A percentile compares a stretch with the other conserved stretches of the same genome.
Conservation (phyloP, 2,797 vertebrate species). For the Mormyrus proboscirostris region DNA sequence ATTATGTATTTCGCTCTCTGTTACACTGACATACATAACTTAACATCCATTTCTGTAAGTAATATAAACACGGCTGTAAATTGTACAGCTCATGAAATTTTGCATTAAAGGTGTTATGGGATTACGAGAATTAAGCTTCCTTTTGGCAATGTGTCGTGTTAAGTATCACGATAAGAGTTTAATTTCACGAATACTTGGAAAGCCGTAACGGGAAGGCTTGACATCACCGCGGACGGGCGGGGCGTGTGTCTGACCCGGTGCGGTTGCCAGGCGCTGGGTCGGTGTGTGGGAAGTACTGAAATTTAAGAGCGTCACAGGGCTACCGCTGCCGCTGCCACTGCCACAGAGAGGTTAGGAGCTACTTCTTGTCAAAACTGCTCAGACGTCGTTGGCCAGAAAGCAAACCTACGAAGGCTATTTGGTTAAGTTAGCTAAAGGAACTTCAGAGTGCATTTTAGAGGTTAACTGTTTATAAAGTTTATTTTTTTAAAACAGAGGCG, state of each 20-base stretch:
- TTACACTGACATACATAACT: background rate
- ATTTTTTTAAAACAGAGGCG: background rate
- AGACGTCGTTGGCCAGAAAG: conserved; percentile 15
- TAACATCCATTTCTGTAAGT: background rate
- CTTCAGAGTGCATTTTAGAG: background rate
- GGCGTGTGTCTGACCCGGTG: conserved; percentile 17
- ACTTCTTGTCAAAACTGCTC: conserved; percentile 13
- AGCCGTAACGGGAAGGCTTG: conserved; percentile 20
- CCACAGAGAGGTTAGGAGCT: conserved; percentile 39
- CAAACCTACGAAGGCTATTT: background rate
- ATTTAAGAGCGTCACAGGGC: conserved; percentile 44
- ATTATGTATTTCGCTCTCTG: background rate
- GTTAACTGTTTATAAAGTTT: conserved; percentile 14
- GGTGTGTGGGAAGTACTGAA: conserved; percentile 43
- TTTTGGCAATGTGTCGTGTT: background rate
- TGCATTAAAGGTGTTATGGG: background rate
- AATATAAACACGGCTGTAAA: background rate
- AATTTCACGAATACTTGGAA: background rate
- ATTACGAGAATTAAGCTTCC: background rate
- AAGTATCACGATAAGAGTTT: background rate
- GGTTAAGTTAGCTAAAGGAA: background rate
- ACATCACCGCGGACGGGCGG: conserved; percentile 13
- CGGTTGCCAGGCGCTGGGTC: conserved; percentile 47
- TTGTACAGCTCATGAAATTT: background rate
- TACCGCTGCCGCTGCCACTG: conserved; percentile 40